A percentile compares a stretch with the other conserved stretches of the same genome.
phyloP scores from a whole-genome alignment of 1,140 invertebrate species.

The Heliothis subflexa region DNA sequence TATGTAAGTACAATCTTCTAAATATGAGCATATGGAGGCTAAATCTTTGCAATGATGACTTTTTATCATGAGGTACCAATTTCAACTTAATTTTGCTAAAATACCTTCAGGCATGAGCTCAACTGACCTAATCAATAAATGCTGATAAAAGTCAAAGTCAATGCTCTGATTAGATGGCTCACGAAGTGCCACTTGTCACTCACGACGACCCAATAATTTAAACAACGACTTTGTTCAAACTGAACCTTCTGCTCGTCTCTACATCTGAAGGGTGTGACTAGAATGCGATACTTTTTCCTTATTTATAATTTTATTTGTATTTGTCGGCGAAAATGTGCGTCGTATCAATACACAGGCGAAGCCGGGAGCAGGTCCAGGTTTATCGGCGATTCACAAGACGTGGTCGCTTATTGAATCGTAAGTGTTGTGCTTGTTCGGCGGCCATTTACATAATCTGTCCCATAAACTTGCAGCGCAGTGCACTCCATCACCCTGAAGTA shows the following conservation, averaged over 20 bases:
- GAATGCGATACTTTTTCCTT: conserved; percentile 35
- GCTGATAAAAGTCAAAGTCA: too few species aligned
- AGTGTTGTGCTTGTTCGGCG: neutral
- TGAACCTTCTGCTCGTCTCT: conserved; percentile 4
- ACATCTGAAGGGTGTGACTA: conserved; percentile 9
- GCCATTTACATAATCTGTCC: conserved; percentile 3
- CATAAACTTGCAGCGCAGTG: neutral
- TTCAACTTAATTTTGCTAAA: too few species aligned
- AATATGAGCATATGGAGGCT: too few species aligned
- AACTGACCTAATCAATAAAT: too few species aligned
- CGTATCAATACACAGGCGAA: conserved; percentile 10
- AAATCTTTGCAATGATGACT: too few species aligned
- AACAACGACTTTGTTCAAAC: neutral
- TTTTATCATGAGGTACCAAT: too few species aligned
- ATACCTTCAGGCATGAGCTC: too few species aligned
- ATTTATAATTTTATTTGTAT: conserved; percentile 40
- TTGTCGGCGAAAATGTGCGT: conserved; percentile 31
- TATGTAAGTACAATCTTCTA: too few species aligned
- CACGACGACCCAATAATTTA: too few species aligned
- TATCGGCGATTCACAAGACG: conserved; percentile 11
- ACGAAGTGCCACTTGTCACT: too few species aligned
- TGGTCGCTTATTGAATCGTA: conserved; percentile 9
- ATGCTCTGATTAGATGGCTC: too few species aligned
- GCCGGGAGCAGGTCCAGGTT: conserved; percentile 7
- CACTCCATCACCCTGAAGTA: neutral